Evolutionary conservation across 2,113 vertebrate genomes (phyloP).

Genomic region (Sisor rabdophorus): DNA sequence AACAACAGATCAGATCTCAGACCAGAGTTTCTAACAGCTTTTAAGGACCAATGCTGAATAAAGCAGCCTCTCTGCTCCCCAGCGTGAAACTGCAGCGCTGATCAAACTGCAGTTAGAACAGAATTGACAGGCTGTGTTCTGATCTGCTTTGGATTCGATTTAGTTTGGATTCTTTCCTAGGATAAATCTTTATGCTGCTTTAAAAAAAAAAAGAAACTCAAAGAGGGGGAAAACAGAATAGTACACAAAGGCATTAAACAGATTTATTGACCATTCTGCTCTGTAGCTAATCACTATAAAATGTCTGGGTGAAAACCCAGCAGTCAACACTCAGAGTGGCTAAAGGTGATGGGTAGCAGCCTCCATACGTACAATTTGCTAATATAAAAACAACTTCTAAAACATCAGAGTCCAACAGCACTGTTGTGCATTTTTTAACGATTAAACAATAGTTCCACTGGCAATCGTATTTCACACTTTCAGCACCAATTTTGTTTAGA

Average conservation of each 20-base stretch:
- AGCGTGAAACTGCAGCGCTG: slow-evolving; percentile 33
- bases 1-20: slow-evolving; percentile 46
- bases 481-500: not conserved
- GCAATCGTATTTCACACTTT: not conserved
- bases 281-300: not conserved
- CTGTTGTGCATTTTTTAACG: too few species aligned
- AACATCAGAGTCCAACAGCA: too few species aligned
- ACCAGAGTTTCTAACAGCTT: slow-evolving; percentile 54
- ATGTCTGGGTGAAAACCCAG: not conserved
- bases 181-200: slow-evolving; percentile 18
- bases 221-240: not conserved
- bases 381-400: too few species aligned
- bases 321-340: slow-evolving; percentile 3
- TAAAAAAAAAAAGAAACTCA: not conserved
- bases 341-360: slow-evolving; percentile 11
- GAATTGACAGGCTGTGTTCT: slow-evolving; percentile 45
- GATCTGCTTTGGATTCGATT: not conserved
- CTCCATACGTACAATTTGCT: not conserved
- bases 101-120: slow-evolving; percentile 42
- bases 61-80: slow-evolving; percentile 37
- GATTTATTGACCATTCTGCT: slow-evolving; percentile 9
- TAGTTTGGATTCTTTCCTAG: slow-evolving; percentile 2
- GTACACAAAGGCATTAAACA: not conserved
- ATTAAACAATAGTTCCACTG: not conserved
- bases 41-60: slow-evolving; percentile 37